A percentile compares a stretch with the other conserved stretches of the same genome.
These are phyloP conservation scores for Platanista minor DNA, from an alignment of 2,113 vertebrate genomes.

Conservation along the genomic window DNA sequence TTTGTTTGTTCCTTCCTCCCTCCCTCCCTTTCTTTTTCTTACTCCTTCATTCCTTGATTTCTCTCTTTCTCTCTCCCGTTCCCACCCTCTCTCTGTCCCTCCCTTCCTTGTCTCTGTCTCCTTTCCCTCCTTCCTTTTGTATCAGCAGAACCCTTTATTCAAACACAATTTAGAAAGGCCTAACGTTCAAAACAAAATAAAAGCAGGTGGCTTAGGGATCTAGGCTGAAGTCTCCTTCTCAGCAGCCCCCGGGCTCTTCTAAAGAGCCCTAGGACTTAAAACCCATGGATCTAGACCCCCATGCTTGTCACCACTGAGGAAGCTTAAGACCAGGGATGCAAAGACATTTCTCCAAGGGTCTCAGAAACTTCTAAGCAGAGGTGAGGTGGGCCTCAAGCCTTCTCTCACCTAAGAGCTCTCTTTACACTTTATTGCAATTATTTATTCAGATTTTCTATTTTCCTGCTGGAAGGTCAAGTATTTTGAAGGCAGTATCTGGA, in stretches of 20 bases:
- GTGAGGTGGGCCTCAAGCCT: neutral
- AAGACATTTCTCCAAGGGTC: neutral
- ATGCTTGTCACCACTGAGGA: neutral
- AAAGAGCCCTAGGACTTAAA: neutral
- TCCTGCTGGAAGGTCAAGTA: neutral
- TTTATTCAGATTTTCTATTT: neutral
- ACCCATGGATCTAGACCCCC: neutral
- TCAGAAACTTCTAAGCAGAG: neutral
- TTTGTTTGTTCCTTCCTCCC: too few relatives aligned
- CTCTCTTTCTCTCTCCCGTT: neutral
- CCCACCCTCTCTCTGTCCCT: neutral
- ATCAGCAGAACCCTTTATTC: neutral
- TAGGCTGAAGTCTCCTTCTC: neutral
- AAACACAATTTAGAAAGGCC: neutral
- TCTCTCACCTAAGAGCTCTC: neutral
- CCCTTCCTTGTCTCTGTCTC: too few relatives aligned
- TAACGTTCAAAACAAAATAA: neutral
- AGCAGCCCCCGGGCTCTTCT: neutral
- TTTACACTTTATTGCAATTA: neutral
- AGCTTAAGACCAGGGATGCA: neutral
- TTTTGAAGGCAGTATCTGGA: neutral
- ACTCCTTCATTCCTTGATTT: neutral
- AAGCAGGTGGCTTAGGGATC: neutral
- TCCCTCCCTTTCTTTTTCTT: accelerated
- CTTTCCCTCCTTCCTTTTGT: neutral